phyloP scores from a whole-genome alignment of 2,113 vertebrate species.

The Datnioides undecimradiatus region DNA sequence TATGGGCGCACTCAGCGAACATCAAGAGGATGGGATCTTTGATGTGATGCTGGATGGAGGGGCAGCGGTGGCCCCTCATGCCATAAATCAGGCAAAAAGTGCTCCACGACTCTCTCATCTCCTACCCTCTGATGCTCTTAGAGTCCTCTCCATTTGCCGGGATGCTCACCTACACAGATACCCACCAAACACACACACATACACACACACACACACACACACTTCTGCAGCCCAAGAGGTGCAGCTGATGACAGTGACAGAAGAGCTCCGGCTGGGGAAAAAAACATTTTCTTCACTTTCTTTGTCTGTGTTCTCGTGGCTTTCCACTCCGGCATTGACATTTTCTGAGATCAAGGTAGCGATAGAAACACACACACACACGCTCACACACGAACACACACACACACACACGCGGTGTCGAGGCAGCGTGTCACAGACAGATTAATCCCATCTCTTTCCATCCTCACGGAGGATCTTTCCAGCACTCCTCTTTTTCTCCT shows the following conservation, averaged over 20 bases:
- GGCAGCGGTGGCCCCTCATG: background rate
- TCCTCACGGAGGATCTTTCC: conserved; percentile 1
- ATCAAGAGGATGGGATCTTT: background rate
- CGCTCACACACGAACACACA: background rate
- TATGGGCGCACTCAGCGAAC: background rate
- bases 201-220: background rate
- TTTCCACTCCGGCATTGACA: conserved; percentile 15
- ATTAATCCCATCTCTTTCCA: conserved; percentile 31
- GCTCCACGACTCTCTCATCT: conserved; percentile 23
- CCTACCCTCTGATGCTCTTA: background rate
- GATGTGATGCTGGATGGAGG: conserved; percentile 17
- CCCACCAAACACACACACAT: background rate
- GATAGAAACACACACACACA: conserved; percentile 9
- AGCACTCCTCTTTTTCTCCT: background rate
- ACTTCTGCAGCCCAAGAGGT: background rate
- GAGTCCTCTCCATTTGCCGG: background rate
- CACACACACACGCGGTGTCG: background rate
- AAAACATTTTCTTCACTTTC: conserved; percentile 20
- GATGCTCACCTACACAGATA: background rate
- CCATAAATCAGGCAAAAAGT: conserved; percentile 26
- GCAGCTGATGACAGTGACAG: conserved; percentile 1
- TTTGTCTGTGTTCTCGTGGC: conserved; percentile 1
- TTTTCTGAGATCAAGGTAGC: conserved; percentile 35
- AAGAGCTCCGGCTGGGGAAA: conserved; percentile 24
- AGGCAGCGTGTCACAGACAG: background rate